Conservation (phyloP, 2,797 vertebrate genomes). For the Periparus ater region DNA sequence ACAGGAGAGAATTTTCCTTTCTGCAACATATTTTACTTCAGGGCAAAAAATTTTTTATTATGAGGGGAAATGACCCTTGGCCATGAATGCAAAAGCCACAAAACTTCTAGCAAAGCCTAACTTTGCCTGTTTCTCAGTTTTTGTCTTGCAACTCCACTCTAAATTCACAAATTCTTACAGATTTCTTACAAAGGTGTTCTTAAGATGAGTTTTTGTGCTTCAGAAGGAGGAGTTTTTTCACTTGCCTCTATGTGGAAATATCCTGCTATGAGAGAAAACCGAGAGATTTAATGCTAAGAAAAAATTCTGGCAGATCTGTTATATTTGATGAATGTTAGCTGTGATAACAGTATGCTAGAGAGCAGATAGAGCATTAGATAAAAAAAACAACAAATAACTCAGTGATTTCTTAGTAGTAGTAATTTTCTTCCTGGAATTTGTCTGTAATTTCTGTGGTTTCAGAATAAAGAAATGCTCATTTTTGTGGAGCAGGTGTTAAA, state of each 20-base stretch:
- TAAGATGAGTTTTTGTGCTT: not conserved
- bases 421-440: not conserved
- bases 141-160: not conserved
- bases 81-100: not conserved
- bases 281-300: not conserved
- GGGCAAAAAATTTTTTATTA: not conserved
- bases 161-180: not conserved
- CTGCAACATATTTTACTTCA: not conserved
- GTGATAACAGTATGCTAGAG: not conserved
- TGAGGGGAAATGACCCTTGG: not conserved
- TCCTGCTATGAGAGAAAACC: not conserved
- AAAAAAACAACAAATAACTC: not conserved
- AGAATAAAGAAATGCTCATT: not conserved
- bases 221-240: not conserved
- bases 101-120: not conserved
- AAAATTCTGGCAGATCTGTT: not conserved
- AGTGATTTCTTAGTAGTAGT: not conserved
- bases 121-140: not conserved
- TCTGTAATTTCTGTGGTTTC: not conserved
- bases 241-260: not conserved
- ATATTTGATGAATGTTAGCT: not conserved
- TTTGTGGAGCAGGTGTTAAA: not conserved
- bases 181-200: not conserved
- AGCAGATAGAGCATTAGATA: not conserved
- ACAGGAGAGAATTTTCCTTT: not conserved